Conservation (phyloP, 1,140 invertebrate genomes). For the Leptonema lineaticorne region DNA sequence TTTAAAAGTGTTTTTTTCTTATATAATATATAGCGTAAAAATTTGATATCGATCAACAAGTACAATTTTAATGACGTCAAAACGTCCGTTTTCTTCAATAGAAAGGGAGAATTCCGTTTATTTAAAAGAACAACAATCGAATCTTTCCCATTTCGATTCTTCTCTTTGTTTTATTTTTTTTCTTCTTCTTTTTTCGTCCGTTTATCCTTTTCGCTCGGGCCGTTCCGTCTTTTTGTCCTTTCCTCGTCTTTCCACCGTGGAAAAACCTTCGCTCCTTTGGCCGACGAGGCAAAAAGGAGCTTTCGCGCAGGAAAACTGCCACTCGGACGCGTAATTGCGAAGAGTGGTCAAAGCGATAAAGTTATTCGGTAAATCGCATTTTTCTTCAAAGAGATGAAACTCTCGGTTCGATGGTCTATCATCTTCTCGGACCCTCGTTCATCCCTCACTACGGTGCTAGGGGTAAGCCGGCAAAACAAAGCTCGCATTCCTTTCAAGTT, state of each 20-base stretch:
- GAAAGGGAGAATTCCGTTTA: not conserved
- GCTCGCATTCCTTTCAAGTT: slow-evolving; percentile 30
- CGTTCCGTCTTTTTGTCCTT: not conserved
- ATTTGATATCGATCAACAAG: not conserved
- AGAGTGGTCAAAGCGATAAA: slow-evolving; percentile 41
- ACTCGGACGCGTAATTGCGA: slow-evolving; percentile 32
- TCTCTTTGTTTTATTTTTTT: no score
- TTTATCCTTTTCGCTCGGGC: not conserved
- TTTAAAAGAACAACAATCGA: slow-evolving; percentile 2
- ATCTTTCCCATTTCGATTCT: no score
- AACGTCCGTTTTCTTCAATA: not conserved
- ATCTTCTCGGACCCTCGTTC: slow-evolving; percentile 3
- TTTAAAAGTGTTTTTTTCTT: not conserved
- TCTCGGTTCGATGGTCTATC: slow-evolving; percentile 34
- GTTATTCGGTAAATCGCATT: slow-evolving; percentile 41
- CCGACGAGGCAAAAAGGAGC: not conserved
- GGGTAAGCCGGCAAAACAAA: slow-evolving; percentile 19
- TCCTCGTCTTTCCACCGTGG: not conserved
- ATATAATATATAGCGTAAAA: not conserved
- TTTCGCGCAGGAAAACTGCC: not conserved
- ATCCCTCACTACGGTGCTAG: not conserved
- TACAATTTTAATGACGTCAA: not conserved
- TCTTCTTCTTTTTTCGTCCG: not conserved
- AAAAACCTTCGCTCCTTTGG: no score
- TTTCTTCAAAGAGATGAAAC: slow-evolving; percentile 41